Evolutionary conservation across 2,888 invertebrate species (phyloP), one percentile per base, ranked within the genome.

Genomic region (Agriopis leucophaearia): DNA sequence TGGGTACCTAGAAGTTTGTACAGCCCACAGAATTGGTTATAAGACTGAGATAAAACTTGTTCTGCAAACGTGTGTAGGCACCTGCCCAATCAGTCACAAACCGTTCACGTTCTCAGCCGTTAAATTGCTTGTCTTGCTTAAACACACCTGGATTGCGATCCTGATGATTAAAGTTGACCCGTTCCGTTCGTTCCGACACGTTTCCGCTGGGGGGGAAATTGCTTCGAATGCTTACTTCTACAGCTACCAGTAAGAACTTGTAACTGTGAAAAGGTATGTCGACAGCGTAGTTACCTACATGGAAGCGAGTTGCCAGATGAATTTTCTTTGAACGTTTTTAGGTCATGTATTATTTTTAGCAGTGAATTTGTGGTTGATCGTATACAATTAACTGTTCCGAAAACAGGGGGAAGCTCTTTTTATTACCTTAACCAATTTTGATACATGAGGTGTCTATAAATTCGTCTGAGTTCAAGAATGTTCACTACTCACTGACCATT

Each of bases 91-190:
- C 67, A 67, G 54, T 63, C 60, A 60, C 51, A 18, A 55, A 62
- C 40, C 55, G 52, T 60, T 51, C 36, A 51, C 50, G 36, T 51
- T 36, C 42, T 42, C 62, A 64, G 35, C 55, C 60, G 60, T 64
- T 57, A 64, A 69, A 69, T 69, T 60, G 60, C 64, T 64, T 64
- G 64, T 64, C 68, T 68, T 68, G 45, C 64, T 67, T 62, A 68
- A 61, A 64, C 59, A 70, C 66, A 57, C 66, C 66, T 36, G 59
- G 58, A 66, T 64, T 64, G 70, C 64, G 66, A 70, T 67, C 64
- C n/a, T 55, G 62, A 67, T 67, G 64, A 66, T 69, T 66, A 64
- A 55, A 68, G 48, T 55, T 66, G 59, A 51, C 51, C 58, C 66
- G 68, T 69, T 56, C 57, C 59, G 59, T 51, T 64, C 68, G 64